Conservation (phyloP, 1,140 invertebrate genomes). For the Cydia pomonella region DNA sequence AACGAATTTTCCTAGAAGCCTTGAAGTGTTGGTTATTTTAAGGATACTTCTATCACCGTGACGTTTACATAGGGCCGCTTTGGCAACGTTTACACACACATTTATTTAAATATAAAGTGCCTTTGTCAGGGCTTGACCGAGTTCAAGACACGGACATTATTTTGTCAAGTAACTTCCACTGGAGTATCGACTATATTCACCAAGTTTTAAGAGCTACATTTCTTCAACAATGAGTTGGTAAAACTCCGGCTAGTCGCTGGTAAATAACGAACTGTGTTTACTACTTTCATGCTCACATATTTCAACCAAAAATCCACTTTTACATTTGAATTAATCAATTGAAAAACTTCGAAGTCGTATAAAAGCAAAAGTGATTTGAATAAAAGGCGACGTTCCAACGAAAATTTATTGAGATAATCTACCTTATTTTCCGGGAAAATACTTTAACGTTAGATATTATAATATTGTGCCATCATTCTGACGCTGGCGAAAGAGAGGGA, state of each 20-base stretch:
- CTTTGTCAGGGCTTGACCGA: conserved; percentile 10
- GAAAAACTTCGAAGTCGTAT: conserved; percentile 12
- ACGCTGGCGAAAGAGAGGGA: not conserved
- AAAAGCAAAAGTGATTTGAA: conserved; percentile 33
- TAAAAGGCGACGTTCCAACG: conserved; percentile 12
- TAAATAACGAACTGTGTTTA: conserved; percentile 26
- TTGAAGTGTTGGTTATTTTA: not conserved
- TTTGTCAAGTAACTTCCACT: not conserved
- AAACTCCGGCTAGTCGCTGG: not conserved
- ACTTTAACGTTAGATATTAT: not conserved
- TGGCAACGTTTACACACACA: conserved; percentile 8
- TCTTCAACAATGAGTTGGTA: not conserved
- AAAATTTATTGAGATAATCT: conserved; percentile 22
- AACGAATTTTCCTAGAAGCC: not conserved
- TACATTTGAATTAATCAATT: conserved; percentile 20
- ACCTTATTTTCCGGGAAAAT: conserved; percentile 19
- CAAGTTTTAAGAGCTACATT: not conserved
- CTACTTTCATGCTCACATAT: conserved; percentile 17
- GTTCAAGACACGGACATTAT: conserved; percentile 17
- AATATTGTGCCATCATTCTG: not conserved
- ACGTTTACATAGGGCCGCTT: not conserved
- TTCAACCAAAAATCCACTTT: conserved; percentile 12
- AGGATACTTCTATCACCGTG: not conserved
- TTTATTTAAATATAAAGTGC: conserved; percentile 24
- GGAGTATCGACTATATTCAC: not conserved